A percentile compares a stretch with the other conserved stretches of the same genome.
Evolutionary conservation across 2,113 vertebrate genomes (phyloP).

Genomic region (Tachysurus vachellii): DNA sequence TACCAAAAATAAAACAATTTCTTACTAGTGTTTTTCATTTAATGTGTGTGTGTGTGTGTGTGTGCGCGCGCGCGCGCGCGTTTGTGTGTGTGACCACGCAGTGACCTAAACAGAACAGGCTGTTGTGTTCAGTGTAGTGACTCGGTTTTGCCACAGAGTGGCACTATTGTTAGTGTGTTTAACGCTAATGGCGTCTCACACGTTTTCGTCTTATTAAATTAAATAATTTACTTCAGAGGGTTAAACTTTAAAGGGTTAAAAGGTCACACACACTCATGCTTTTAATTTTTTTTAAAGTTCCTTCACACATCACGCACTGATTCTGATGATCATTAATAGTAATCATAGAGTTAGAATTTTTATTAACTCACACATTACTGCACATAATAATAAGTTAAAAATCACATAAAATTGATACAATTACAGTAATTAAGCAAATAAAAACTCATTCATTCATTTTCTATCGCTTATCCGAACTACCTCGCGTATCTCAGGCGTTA

Average conservation of each 20-base stretch:
- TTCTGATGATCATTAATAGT: not conserved
- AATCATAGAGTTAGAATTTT: not conserved
- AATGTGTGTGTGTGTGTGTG: slow-evolving; percentile 10
- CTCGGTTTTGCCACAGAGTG: not conserved
- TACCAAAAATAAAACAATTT: not conserved
- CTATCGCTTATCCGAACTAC: no score
- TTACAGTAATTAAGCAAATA: not conserved
- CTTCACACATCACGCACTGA: not conserved
- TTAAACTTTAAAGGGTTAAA: no score
- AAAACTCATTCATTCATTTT: no score
- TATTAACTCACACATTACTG: not conserved
- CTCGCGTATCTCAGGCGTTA: no score
- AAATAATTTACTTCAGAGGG: not conserved
- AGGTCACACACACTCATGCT: not conserved
- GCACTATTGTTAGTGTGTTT: not conserved
- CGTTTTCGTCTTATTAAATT: no score
- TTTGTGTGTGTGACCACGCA: no score
- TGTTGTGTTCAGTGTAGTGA: not conserved
- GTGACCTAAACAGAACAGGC: no score
- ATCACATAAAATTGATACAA: not conserved
- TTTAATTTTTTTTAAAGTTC: not conserved
- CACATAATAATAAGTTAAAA: not conserved
- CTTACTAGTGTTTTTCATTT: not conserved
- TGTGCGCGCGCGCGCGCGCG: not conserved
- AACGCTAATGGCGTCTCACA: not conserved